phyloP scores from a whole-genome alignment of 2,888 invertebrate genomes.

The Melieria picta region DNA sequence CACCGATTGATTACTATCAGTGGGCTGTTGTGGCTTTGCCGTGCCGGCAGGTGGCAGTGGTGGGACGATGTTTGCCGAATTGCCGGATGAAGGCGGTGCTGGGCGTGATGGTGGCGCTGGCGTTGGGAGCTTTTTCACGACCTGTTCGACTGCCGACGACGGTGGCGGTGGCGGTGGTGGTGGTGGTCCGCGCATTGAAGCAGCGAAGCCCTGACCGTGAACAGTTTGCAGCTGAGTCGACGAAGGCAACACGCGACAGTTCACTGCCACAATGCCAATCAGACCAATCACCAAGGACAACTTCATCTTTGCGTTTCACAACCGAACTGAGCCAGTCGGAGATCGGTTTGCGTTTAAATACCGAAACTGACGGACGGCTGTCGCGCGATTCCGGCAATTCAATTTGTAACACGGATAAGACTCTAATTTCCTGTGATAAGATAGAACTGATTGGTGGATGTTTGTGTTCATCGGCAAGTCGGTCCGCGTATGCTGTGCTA shows the following conservation, averaged over 20 bases:
- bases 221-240: background rate
- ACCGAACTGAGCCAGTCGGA: background rate
- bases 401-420: background rate
- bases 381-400: background rate
- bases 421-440: constrained; percentile 4
- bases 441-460: background rate
- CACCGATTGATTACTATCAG: background rate
- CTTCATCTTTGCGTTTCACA: background rate
- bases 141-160: too few species aligned
- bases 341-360: background rate
- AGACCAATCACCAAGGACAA: too few species aligned
- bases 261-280: too few species aligned
- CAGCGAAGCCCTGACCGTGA: background rate
- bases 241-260: too few species aligned
- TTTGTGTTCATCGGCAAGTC: too few species aligned
- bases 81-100: background rate
- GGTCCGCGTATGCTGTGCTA: too few species aligned
- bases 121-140: too few species aligned
- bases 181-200: background rate
- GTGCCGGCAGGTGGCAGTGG: background rate
- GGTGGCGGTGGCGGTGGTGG: background rate
- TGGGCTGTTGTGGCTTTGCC: background rate
- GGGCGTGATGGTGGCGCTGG: background rate
- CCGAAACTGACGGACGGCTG: background rate
- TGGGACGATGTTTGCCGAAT: too few species aligned